Evolutionary conservation across 2,113 vertebrate species (phyloP).

Genomic region (Saccopteryx bilineata): DNA sequence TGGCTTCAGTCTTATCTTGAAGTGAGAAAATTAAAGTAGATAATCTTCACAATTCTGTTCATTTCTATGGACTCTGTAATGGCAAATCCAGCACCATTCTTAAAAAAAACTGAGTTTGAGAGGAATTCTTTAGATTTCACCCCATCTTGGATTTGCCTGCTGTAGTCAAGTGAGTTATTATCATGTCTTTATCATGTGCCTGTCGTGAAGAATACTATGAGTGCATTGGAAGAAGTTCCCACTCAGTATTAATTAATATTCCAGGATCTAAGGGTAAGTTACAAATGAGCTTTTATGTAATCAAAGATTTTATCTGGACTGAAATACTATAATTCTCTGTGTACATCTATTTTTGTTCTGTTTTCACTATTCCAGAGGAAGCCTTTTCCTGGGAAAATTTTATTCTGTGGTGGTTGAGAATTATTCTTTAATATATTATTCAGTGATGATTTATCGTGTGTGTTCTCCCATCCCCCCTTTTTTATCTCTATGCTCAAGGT

Average conservation of each 20-base stretch:
- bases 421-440: not conserved
- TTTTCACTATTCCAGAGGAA: not conserved
- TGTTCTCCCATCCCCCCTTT: not conserved
- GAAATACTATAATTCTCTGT: not conserved
- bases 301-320: not conserved
- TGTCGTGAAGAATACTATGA: not conserved
- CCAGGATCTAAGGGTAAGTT: not conserved
- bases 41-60: not conserved
- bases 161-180: not conserved
- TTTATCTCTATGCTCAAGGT: not conserved
- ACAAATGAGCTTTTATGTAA: not conserved
- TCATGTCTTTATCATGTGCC: not conserved
- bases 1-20: constrained; percentile 14
- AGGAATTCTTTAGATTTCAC: not conserved
- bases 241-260: not conserved
- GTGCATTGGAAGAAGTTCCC: not conserved
- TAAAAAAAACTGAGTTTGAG: not conserved
- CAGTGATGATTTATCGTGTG: not conserved
- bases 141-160: not conserved
- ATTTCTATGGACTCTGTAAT: not conserved
- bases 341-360: not conserved
- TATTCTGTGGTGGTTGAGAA: not conserved
- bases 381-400: constrained; percentile 1
- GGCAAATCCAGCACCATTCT: not conserved
- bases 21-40: not conserved